A percentile compares a stretch with the other conserved stretches of the same genome.
phyloP scores from a whole-genome alignment of 2,888 invertebrate genomes.

The Xestia ashworthii region DNA sequence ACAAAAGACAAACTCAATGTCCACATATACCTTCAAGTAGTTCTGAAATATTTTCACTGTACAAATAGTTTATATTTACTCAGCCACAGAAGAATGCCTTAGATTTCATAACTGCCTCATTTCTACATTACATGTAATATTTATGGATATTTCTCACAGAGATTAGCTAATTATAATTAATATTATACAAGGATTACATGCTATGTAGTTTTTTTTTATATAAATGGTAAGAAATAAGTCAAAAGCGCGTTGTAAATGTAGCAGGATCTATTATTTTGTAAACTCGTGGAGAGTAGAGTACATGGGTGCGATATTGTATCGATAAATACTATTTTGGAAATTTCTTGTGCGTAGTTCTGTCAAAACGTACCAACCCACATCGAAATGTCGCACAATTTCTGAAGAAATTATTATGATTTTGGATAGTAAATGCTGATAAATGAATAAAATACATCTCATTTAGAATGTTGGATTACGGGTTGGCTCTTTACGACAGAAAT shows the following conservation, averaged over 20 bases:
- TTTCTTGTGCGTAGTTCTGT: background rate
- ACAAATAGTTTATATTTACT: conserved; percentile 61
- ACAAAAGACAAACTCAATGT: conserved; percentile 36
- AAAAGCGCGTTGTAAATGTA: conserved; percentile 31
- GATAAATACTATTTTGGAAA: conserved; percentile 29
- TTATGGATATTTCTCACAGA: conserved; percentile 68
- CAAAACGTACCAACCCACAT: background rate
- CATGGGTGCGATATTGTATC: conserved; percentile 1
- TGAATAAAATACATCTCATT: background rate
- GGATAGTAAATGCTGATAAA: background rate
- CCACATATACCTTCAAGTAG: conserved; percentile 46
- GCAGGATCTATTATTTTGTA: conserved; percentile 4
- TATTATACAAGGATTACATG: conserved; percentile 59
- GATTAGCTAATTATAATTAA: conserved; percentile 55
- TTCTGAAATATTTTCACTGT: conserved; percentile 57
- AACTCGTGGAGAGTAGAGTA: background rate
- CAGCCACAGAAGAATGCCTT: conserved; percentile 56
- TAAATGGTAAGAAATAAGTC: conserved; percentile 51
- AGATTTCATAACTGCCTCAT: conserved; percentile 60
- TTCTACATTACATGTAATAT: conserved; percentile 63
- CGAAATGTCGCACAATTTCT: background rate
- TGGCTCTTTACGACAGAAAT: background rate
- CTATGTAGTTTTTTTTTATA: conserved; percentile 45
- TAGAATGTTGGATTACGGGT: background rate
- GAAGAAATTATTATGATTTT: background rate